Conservation (phyloP, 2,797 vertebrate species). For the Masticophis lateralis region DNA sequence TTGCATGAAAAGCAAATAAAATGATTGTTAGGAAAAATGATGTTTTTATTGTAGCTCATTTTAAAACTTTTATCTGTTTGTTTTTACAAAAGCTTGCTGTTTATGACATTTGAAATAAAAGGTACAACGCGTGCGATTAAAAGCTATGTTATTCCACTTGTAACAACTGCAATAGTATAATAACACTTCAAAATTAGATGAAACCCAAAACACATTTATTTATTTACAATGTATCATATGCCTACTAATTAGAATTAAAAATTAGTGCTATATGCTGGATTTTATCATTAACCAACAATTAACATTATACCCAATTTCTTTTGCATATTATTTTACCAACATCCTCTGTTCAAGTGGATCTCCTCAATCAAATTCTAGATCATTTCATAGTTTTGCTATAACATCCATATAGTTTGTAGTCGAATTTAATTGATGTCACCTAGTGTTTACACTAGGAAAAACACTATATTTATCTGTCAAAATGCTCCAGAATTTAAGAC, state of each 20-base stretch:
- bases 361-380: background rate
- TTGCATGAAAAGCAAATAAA: slow-evolving; percentile 71
- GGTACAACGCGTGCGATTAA: background rate
- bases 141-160: background rate
- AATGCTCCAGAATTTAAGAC: background rate
- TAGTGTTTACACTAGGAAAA: background rate
- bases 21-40: background rate
- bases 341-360: background rate
- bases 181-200: background rate
- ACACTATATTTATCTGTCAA: background rate
- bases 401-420: background rate
- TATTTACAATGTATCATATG: background rate
- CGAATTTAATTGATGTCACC: background rate
- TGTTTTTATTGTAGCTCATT: background rate
- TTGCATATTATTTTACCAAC: background rate
- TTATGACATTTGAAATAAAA: background rate
- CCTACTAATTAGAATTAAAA: background rate
- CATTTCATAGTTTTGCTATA: background rate
- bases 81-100: background rate
- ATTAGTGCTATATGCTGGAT: background rate
- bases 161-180: background rate
- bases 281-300: background rate
- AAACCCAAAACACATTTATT: background rate
- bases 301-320: background rate
- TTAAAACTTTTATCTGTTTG: background rate